These are phyloP conservation scores for Semnornis frantzii DNA, from an alignment of 2,113 vertebrate genomes.

Conservation along the genomic window DNA sequence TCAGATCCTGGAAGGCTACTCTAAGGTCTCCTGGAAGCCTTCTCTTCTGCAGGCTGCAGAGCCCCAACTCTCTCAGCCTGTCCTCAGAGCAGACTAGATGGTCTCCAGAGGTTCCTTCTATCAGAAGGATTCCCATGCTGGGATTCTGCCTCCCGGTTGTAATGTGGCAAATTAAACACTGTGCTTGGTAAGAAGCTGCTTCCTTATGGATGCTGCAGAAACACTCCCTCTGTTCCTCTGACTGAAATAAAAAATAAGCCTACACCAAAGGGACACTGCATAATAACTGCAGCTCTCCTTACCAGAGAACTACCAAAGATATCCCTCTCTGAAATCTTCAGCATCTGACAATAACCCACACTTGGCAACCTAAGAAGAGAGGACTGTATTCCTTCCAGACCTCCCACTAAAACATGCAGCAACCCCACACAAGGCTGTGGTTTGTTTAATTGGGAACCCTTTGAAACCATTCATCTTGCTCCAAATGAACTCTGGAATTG, in stretches of 20 bases:
- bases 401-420: not conserved
- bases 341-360: not conserved
- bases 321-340: not conserved
- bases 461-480: constrained; percentile 10
- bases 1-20: no score
- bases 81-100: no score
- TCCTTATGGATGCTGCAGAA: not conserved
- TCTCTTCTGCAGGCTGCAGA: no score
- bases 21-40: no score
- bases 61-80: no score
- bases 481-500: not conserved
- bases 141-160: not conserved
- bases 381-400: not conserved
- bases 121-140: not conserved
- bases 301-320: not conserved
- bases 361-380: not conserved
- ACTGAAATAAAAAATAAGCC: not conserved
- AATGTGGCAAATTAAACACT: not conserved
- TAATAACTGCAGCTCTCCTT: not conserved
- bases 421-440: not conserved
- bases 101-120: not conserved
- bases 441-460: not conserved
- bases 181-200: not conserved
- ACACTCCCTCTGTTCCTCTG: not conserved
- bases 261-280: not conserved